Percentiles rank a stretch among this genome's conserved stretches.
phyloP scores from a whole-genome alignment of 1,140 invertebrate genomes.

The Andricus grossulariae region DNA sequence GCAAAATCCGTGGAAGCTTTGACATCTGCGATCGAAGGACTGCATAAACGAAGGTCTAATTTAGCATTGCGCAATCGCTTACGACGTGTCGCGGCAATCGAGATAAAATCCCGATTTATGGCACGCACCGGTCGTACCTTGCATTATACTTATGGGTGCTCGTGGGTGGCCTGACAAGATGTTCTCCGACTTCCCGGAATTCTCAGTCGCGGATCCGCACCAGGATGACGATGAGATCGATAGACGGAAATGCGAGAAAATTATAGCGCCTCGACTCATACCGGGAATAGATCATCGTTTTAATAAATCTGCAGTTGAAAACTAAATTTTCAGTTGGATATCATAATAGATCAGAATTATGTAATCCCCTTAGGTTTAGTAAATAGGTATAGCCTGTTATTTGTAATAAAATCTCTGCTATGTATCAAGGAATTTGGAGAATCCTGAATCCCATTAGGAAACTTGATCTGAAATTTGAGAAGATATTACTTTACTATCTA shows the following conservation, averaged over 20 bases:
- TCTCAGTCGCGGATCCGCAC: constrained; percentile 34
- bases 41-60: constrained; percentile 48
- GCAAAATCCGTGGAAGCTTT: not conserved
- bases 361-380: not conserved
- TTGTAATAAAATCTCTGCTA: not conserved
- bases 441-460: not conserved
- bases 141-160: constrained; percentile 72
- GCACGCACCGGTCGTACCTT: constrained; percentile 58
- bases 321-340: not conserved
- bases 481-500: not conserved
- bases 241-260: constrained; percentile 1
- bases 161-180: constrained; percentile 70
- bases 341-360: not conserved
- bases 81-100: constrained; percentile 56
- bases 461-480: not conserved
- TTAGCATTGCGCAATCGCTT: constrained; percentile 65
- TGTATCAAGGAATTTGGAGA: not conserved
- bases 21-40: constrained; percentile 10
- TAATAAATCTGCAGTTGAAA: not conserved
- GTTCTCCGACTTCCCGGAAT: constrained; percentile 66
- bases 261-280: not conserved
- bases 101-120: constrained; percentile 75
- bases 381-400: not conserved
- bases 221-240: constrained; percentile 11
- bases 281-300: not conserved